Evolutionary conservation across 2,113 vertebrate species (phyloP).

Genomic region (Ptyas mucosa): DNA sequence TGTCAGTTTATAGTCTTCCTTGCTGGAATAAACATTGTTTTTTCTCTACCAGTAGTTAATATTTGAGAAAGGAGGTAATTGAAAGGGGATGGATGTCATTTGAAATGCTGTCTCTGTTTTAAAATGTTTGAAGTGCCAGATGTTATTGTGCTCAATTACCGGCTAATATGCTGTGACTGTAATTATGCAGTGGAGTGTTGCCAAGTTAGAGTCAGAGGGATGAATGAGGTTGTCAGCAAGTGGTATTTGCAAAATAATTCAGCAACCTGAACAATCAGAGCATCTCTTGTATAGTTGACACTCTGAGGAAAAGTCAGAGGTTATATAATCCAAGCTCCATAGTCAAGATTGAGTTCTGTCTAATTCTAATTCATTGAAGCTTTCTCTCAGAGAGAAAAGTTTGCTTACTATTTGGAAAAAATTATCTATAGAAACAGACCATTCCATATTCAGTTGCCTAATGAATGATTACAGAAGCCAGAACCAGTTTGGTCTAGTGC

Average conservation of each 20-base stretch:
- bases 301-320: not conserved
- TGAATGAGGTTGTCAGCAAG: not conserved
- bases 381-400: not conserved
- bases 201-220: not conserved
- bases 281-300: not conserved
- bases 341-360: not conserved
- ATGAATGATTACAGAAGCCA: not conserved
- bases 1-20: not conserved
- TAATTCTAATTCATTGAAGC: not conserved
- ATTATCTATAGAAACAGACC: too few relatives aligned
- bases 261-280: not conserved
- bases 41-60: not conserved
- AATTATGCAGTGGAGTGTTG: not conserved
- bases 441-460: not conserved
- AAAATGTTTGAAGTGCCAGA: not conserved
- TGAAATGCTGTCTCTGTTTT: constrained; percentile 19
- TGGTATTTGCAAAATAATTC: not conserved
- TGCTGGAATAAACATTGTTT: not conserved
- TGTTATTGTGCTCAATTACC: fast-evolving
- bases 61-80: not conserved
- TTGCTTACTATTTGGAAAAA: not conserved
- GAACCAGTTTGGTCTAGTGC: not conserved
- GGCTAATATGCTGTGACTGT: not conserved
- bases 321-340: not conserved
- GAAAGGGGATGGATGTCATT: not conserved